Base-by-base conservation (phyloP, 1,140 invertebrate species). In the Drosophila hydei region DNA sequence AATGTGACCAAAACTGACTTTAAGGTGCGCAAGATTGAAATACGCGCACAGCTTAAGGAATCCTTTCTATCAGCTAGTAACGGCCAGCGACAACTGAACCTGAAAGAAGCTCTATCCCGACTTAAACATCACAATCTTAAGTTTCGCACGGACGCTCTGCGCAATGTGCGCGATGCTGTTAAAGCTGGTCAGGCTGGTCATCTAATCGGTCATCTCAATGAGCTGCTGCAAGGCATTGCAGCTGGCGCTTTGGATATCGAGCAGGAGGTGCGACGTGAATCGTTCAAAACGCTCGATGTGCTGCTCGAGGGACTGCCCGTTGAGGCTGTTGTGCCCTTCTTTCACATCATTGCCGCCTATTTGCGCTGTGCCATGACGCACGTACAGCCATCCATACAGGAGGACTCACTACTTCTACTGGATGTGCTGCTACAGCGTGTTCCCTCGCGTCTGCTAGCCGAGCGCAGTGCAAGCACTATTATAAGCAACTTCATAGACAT, bases 1-100 rank as follows among this genome's bases (percentile, higher is more conserved):
- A 98, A 98, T 93, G 94, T 96, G 3, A 98, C 97, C 0, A 95
- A 97, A 88, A 96, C 96, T 0, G 94, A 95, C 77, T 98, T 98
- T 84, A 97, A 97, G 94, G 94, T 97, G 1, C 96, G 96, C 77
- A 96, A 97, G 87, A 97, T 98, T 75, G 92, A 97, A 7, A 94
- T 98, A 38, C 93, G 93, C 59, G 94, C 96, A 79, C 96, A 97
- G 85, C 91, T 97, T 1, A 95, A 95, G 79, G 93, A 94, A 45
- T 93, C 94, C 56, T 91, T 92, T 62, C 92, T 93, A 27, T 11
- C 18, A 12, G 91, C 92, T 2, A 72, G 42, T 12, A 94, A 95
- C 77, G 94, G 95, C 30, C 92, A 96, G 23, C 96, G 95, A 21
- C 94, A 93, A 60, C 93, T 95, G 51, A 96, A 97, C 84, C 92